Base-by-base conservation (phyloP, 2,888 invertebrate species). In the Octodonta nipae region DNA sequence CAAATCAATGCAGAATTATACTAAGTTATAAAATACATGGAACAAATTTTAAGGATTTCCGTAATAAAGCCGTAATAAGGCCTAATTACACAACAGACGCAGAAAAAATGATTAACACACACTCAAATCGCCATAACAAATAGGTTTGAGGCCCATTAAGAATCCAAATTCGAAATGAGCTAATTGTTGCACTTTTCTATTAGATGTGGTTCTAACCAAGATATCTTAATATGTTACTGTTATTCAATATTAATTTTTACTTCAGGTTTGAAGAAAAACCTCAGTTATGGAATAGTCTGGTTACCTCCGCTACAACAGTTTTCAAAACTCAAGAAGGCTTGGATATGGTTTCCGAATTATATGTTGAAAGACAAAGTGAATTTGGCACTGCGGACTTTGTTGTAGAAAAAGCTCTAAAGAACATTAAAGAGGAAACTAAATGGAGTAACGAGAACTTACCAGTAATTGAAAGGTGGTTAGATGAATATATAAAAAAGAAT, bases 391-490 rank as follows among this genome's bases (percentile, higher is more conserved):
- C 81, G 0, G 76, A 79, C 40, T 75, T 75, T 42, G 75, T 82
- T 10, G 73, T 84, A 8, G 75, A 77, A 48, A 77, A 77, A 43
- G 77, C 80, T 1, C 59, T 82, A 48, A 73, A 70, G 45, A 79
- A 76, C 40, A 81, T 83, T 26, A 70, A 75, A 43, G 78, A 78
- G 46, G 81, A 82, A 51, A 74, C 76, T 1, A 71, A 74, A 47
- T 85, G 84, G 84, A 78, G 78, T 17, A 70, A 75, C 31, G 75
- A 76, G 32, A 83, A 82, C 51, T 55, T 83, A 3, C 82, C 82
- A 0, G 72, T 77, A 1, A 80, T 85, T 24, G 75, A 78, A 38
- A 61, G 66, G 6, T 84, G 84, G 84, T 59, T 85, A 2, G 73
- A 76, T 36, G 50, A 63, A 7, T 73, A 71, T 55, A 52, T 73